Evolutionary conservation across 2,888 invertebrate species (phyloP).

Genomic region (Lasioglossum zephyrum): DNA sequence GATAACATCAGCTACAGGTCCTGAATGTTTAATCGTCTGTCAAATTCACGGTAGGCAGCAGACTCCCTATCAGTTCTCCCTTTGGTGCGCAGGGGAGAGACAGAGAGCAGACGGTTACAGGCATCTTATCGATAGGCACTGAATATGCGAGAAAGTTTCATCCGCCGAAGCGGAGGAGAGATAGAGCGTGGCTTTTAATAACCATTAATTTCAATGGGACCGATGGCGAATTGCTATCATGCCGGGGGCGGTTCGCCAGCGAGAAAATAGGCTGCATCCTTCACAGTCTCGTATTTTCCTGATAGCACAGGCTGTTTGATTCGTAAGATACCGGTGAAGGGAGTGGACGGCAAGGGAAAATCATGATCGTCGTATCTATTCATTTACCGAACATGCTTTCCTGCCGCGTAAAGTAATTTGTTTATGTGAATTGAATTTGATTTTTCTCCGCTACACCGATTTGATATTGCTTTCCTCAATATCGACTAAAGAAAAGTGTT

Average conservation of each 20-base stretch:
- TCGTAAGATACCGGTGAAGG: constrained; percentile 21
- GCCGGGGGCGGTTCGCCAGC: constrained; percentile 57
- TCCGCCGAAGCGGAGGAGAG: constrained; percentile 20
- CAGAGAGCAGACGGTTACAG: constrained; percentile 12
- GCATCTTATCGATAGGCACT: constrained; percentile 32
- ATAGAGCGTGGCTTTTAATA: constrained; percentile 72
- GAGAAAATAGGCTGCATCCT: constrained; percentile 21
- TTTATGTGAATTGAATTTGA: constrained; percentile 16
- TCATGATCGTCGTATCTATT: constrained; percentile 24
- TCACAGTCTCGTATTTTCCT: constrained; percentile 20
- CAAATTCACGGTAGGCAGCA: constrained; percentile 54
- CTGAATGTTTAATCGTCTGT: constrained; percentile 60
- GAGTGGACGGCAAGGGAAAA: background rate
- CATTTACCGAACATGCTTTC: constrained; percentile 40
- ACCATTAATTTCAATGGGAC: constrained; percentile 73
- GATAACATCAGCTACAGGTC: constrained; percentile 42
- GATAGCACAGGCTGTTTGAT: constrained; percentile 32
- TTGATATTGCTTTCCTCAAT: background rate
- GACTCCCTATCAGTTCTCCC: constrained; percentile 42
- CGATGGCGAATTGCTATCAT: constrained; percentile 59
- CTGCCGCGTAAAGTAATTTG: constrained; percentile 29
- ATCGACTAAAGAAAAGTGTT: too few relatives aligned
- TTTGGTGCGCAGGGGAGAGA: constrained; percentile 1
- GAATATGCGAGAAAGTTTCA: constrained; percentile 39
- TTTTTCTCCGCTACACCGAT: background rate